Evolutionary conservation across 2,113 vertebrate species (phyloP), one percentile per base, ranked within the genome.

Genomic region (Camelus bactrianus): DNA sequence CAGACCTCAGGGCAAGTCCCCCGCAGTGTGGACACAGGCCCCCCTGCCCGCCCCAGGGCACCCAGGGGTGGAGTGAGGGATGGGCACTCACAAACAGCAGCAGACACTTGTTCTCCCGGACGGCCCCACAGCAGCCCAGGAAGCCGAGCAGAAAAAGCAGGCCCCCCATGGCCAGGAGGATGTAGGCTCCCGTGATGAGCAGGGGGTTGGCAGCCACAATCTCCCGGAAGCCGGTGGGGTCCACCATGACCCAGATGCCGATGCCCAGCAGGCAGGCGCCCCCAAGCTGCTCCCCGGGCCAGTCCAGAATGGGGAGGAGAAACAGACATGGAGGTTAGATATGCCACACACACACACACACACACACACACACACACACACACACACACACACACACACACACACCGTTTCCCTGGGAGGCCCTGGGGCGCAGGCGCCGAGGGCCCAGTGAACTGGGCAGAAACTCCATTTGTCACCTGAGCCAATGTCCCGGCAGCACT

Each of bases 61-160:
- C n/a, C 52, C 38, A 11, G 0, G 8, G 50, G 19, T 11, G 77
- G 83, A 38, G 17, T 28, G 32, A 50, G 24, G 50, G 20, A 15
- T 0, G 9, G 56, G 8, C 98, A 99, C 99, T 99, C 98, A 99
- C 99, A 73, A 99, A 99, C 3, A 99, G 98, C 94, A 99, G 99
- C 52, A 99, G 99, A 95, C 99, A 99, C 96, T 99, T 99, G 98
- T 99, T 99, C 98, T 99, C 99, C 0, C 99, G 98, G 97, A 99
- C 99, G 85, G 99, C 99, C 14, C 99, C 99, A 0, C 99, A 99
- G 99, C 99, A 99, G 98, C 99, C 99, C 14, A 99, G 99, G 98
- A 99, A 99, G 64, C 99, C 99, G 13, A 99, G 99, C 95, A 99
- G 99, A 72, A 99, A 99, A 10, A 99, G 99, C 99, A 99, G 98